Evolutionary conservation across 2,888 invertebrate genomes (phyloP).

Genomic region (Habrosyne pyritoides): DNA sequence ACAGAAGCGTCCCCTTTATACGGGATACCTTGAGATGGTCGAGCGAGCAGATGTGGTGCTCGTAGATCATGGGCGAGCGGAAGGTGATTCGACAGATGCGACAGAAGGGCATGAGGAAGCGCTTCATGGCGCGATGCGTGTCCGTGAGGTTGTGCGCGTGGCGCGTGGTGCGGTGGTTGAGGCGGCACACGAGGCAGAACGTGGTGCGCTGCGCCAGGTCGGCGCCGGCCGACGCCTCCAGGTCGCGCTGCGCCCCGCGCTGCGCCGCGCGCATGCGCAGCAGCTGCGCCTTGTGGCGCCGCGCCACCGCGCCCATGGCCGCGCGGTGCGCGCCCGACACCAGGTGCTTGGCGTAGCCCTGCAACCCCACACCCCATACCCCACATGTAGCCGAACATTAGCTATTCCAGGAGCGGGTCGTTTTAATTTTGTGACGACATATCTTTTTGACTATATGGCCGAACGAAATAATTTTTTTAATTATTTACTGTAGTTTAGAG

Average conservation of each 20-base stretch:
- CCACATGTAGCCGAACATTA: too few species aligned
- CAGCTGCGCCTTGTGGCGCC: conserved; percentile 89
- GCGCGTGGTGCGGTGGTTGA: conserved; percentile 90
- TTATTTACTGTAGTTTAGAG: too few species aligned
- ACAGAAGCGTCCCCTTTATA: too few species aligned
- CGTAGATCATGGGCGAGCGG: conserved; percentile 93
- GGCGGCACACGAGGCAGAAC: conserved; percentile 89
- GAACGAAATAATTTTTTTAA: too few species aligned
- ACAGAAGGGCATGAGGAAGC: conserved; percentile 92
- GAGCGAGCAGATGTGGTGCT: conserved; percentile 91
- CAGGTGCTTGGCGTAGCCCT: conserved; percentile 90
- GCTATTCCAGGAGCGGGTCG: too few species aligned
- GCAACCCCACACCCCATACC: conserved; percentile 10
- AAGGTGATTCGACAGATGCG: conserved; percentile 90
- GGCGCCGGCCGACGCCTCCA: conserved; percentile 88
- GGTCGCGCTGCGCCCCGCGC: conserved; percentile 90
- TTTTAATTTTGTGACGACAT: too few species aligned
- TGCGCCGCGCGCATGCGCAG: conserved; percentile 91
- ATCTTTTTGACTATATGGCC: too few species aligned
- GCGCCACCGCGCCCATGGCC: conserved; percentile 89
- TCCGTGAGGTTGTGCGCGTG: conserved; percentile 91
- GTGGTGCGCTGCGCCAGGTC: conserved; percentile 85
- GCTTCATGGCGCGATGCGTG: conserved; percentile 92
- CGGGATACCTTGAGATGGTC: conserved; percentile 92
- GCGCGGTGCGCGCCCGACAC: conserved; percentile 87